Base-by-base conservation (phyloP, 35 echinoderm and acorn worm genomes). In the Apostichopus parvimensis region DNA sequence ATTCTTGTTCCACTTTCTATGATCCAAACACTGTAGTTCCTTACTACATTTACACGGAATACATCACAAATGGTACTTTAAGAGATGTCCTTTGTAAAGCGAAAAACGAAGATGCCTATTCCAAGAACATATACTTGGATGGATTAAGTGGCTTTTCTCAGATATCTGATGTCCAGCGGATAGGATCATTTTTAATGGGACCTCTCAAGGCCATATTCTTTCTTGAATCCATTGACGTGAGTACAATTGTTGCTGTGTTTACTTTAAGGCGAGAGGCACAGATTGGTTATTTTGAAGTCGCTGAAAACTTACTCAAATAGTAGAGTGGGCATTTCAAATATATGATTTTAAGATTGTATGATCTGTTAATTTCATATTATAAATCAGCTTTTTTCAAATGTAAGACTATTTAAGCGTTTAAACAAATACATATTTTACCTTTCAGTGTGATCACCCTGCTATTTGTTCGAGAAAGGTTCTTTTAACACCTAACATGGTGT, bases 161-260 rank as follows among this genome's bases (percentile, higher is more conserved):
- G 6, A 18, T 18, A 18, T 75, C 71, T 20, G 71, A 18, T 18
- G 71, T n/a, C 6, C 17, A 75, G 17, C 71, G 71, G 4, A 75
- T 75, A 75, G 71, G 71, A 75, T 75, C 71, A 75, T 75, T 75
- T 22, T 22, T 75, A 22, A 18, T 75, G 21, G 71, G n/a, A 75
- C 71, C 71, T 75, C n/a, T 75, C 17, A 75, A 75, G 21, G 71
- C 71, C 6, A 75, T 75, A 20, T 75, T 75, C 71, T 75, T 75
- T 75, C 71, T 75, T 75, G 71, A 75, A 75, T 75, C 71, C 14
- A 75, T 75, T 22, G 71, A 75, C 71, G 71, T 75, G 21, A 75
- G 71, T 61, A 61, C 2, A 12, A 61, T 45, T 45, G 34, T 45
- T 45, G 34, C 34, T 45, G 34, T 4, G 34, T 45, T 28, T 28